Evolutionary conservation across 1,140 invertebrate species (phyloP).

Genomic region (Periplaneta americana): DNA sequence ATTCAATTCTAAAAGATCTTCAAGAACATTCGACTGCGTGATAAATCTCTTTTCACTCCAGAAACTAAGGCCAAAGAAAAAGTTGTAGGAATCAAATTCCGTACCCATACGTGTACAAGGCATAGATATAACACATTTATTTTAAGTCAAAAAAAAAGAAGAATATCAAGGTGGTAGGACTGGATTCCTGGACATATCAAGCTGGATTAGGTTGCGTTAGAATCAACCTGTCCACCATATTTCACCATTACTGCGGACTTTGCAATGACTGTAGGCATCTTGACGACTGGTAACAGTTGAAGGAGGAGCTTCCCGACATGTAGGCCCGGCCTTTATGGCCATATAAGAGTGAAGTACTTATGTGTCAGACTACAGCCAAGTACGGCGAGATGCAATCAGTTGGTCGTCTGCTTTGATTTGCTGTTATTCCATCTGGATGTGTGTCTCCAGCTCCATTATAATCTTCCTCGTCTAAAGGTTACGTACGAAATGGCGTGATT

Average conservation of each 20-base stretch:
- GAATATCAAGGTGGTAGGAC: not conserved
- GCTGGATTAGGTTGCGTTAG: not conserved
- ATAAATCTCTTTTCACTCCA: no score
- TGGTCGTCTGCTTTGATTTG: not conserved
- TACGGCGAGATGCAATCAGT: not conserved
- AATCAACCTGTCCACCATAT: not conserved
- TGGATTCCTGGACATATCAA: not conserved
- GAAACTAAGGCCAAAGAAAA: not conserved
- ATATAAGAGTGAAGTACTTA: not conserved
- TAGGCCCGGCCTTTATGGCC: not conserved
- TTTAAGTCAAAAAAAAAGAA: not conserved
- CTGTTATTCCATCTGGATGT: not conserved
- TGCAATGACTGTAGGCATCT: no score
- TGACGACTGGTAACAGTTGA: not conserved
- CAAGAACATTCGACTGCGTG: no score
- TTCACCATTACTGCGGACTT: not conserved
- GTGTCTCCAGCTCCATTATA: not conserved
- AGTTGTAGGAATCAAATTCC: not conserved
- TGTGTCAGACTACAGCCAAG: not conserved
- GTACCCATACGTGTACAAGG: not conserved
- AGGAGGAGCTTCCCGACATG: not conserved
- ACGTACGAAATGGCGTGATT: not conserved
- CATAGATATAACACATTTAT: not conserved
- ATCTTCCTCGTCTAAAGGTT: not conserved
- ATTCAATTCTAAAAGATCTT: no score